Base-by-base conservation (phyloP, 2,113 vertebrate species). In the Conger conger region DNA sequence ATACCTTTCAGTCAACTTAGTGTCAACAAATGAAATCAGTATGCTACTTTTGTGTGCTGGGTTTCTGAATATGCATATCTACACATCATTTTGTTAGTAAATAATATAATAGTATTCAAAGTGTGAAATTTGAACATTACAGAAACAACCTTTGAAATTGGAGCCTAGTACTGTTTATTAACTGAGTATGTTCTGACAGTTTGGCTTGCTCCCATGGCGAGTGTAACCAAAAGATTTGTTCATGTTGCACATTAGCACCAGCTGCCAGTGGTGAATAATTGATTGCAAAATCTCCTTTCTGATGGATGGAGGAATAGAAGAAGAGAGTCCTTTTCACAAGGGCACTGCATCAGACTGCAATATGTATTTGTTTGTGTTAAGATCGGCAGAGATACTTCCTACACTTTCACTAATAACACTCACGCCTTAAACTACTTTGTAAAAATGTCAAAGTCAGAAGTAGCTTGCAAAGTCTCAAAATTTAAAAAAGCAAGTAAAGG, bases 161-260 rank as follows among this genome's bases (percentile, higher is more conserved):
- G 92, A 94, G 91, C 92, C 88, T 89, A 45, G 85, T 38, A 88
- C 85, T 94, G 93, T 94, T 94, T 94, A 94, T 94, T 90, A 93
- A 93, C 38, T 20, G 33, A 82, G 91, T 92, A 93, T 88, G 91
- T 92, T 92, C 91, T 87, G 60, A 35, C 87, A 90, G 89, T 90
- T 92, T 93, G 92, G 91, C 91, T 85, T 87, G 82, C 86, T 94
- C 93, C 93, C 93, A 93, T 86, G 91, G 93, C 91, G 90, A 90
- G 90, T 94, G 93, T 94, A 94, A 93, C 92, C 88, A 92, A 92
- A 91, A 94, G 91, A 94, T 93, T 92, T 91, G 90, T 93, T 93
- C 92, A 87, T 93, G 93, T 93, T 82, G 90, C 91, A 90, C 93
- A 94, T 93, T 91, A 93, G 89, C 82, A 88, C 91, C 89, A 91